A percentile compares a stretch with the other conserved stretches of the same genome.
phyloP scores from a whole-genome alignment of 2,888 invertebrate species.

The Orchesella flavescens region DNA sequence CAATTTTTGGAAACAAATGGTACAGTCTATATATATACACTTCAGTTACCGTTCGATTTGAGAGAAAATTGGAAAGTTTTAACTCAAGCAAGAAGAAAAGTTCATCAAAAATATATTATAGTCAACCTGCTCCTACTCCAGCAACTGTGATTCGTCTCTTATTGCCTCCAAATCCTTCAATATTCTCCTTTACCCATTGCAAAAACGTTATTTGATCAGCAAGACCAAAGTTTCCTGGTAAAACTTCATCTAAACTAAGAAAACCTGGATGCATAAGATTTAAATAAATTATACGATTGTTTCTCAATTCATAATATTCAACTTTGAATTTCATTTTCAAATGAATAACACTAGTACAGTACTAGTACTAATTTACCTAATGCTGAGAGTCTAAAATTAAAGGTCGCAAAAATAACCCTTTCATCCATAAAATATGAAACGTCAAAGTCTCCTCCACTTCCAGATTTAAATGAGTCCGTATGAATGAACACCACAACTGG shows the following conservation, averaged over 20 bases:
- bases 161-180: slow-evolving; percentile 56
- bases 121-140: slow-evolving; percentile 50
- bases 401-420: slow-evolving; percentile 53
- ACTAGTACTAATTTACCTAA: slow-evolving; percentile 40
- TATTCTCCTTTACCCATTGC: slow-evolving; percentile 56
- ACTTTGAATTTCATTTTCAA: not conserved
- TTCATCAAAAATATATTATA: not conserved
- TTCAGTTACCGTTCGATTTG: not conserved
- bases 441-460: slow-evolving; percentile 46
- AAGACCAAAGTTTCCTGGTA: slow-evolving; percentile 60
- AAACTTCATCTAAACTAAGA: slow-evolving; percentile 38
- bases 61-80: too few species aligned
- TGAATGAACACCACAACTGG: slow-evolving; percentile 66
- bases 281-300: not conserved
- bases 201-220: slow-evolving; percentile 52
- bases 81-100: not conserved
- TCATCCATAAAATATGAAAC: slow-evolving; percentile 62
- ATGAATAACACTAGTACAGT: too few species aligned
- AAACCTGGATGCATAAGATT: slow-evolving; percentile 41
- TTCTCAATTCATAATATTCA: too few species aligned
- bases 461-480: slow-evolving; percentile 46
- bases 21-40: not conserved
- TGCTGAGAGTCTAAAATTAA: slow-evolving; percentile 64
- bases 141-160: slow-evolving; percentile 50
- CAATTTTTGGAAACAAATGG: slow-evolving; percentile 15